Percentiles rank a stretch among this genome's conserved stretches.
Conservation (phyloP, 2,888 invertebrate genomes). For the Heliconius charithonia region DNA sequence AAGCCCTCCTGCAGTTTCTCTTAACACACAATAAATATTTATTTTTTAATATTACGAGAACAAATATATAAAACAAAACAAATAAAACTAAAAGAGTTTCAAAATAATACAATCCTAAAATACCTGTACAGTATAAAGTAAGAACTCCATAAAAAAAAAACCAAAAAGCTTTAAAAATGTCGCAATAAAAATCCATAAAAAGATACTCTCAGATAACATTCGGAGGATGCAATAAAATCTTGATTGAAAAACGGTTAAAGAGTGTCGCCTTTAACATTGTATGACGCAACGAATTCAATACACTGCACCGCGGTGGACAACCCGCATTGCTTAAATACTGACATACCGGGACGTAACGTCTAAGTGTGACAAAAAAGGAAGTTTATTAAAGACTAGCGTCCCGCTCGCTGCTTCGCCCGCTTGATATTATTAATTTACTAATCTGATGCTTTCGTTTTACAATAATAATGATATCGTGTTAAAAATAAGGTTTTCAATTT, state of each 20-base stretch:
- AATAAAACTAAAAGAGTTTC: neutral
- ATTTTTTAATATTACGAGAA: neutral
- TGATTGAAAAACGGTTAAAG: constrained; percentile 48
- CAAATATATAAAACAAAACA: neutral
- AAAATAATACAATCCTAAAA: constrained; percentile 2
- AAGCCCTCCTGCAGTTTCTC: neutral
- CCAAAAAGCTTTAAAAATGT: constrained; percentile 31
- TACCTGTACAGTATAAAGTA: neutral
- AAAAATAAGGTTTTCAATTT: no score
- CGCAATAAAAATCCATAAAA: constrained; percentile 32
- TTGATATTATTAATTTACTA: no score
- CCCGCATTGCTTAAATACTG: constrained; percentile 44
- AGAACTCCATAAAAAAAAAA: constrained; percentile 15
- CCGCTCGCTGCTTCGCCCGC: no score
- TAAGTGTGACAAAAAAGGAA: constrained; percentile 7
- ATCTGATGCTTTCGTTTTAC: no score
- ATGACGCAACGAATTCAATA: constrained; percentile 49
- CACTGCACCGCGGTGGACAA: constrained; percentile 29
- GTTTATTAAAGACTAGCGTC: neutral
- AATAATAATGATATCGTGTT: no score
- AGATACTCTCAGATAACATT: constrained; percentile 41
- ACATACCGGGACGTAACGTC: constrained; percentile 19
- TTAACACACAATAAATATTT: neutral
- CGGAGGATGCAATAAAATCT: constrained; percentile 54
- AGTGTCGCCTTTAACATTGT: constrained; percentile 50